Percentiles rank a stretch among this genome's conserved stretches.
These are phyloP conservation scores for Xylophagus ater DNA, from an alignment of 2,888 invertebrate genomes.

Conservation along the genomic window DNA sequence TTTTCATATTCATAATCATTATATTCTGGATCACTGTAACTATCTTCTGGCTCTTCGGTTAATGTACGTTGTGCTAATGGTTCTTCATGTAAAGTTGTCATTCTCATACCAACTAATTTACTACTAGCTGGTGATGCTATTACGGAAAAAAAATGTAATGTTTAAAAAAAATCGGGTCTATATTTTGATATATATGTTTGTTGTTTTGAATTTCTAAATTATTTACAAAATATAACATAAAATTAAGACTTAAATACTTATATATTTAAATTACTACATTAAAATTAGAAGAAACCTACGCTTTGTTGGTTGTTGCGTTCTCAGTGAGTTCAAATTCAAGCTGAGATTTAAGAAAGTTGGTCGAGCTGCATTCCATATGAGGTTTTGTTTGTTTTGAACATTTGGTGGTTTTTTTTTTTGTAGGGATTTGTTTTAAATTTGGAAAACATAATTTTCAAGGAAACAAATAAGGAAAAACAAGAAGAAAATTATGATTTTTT, in stretches of 20 bases:
- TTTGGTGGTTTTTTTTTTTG: constrained; percentile 17
- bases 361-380: constrained; percentile 69
- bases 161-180: constrained; percentile 9
- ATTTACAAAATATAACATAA: too few species aligned
- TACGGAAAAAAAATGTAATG: constrained; percentile 12
- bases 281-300: constrained; percentile 52
- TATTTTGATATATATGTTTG: too few species aligned
- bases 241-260: too few species aligned
- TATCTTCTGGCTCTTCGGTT: constrained; percentile 38
- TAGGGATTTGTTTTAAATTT: constrained; percentile 9
- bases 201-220: too few species aligned
- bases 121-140: constrained; percentile 72
- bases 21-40: constrained; percentile 40
- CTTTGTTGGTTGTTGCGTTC: constrained; percentile 79
- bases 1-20: constrained; percentile 37
- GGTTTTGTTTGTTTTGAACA: constrained; percentile 14
- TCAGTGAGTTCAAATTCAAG: constrained; percentile 83
- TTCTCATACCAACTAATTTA: constrained; percentile 67
- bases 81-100: constrained; percentile 89
- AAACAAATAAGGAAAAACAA: constrained; percentile 13
- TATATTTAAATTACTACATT: constrained; percentile 11
- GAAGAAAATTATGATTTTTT: constrained; percentile 10
- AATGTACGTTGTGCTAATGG: constrained; percentile 44
- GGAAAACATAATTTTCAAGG: constrained; percentile 23
- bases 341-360: constrained; percentile 97